A percentile compares a stretch with the other conserved stretches of the same genome.
These are phyloP conservation scores for Orchestes rusci DNA, from an alignment of 2,888 invertebrate species.

Conservation along the genomic window DNA sequence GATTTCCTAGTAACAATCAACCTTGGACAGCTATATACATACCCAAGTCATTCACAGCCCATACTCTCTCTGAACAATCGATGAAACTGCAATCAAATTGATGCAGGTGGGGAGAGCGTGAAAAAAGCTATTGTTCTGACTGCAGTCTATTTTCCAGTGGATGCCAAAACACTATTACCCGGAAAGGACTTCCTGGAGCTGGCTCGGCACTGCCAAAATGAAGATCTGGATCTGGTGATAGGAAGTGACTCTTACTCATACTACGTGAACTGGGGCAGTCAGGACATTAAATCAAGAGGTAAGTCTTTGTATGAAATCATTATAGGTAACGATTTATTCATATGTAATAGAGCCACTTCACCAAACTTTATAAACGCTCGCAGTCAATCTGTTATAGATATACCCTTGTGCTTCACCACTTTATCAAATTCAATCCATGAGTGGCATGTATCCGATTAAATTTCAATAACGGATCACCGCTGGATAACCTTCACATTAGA, in stretches of 20 bases:
- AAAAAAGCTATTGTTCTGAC: too few species aligned
- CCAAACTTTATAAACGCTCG: neutral
- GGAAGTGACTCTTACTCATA: neutral
- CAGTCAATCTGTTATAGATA: neutral
- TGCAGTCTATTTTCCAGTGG: too few species aligned
- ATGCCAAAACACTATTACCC: too few species aligned
- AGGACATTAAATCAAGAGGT: neutral
- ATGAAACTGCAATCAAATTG: too few species aligned
- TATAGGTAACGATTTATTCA: neutral
- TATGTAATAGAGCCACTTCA: neutral
- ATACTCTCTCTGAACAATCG: too few species aligned
- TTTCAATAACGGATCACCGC: neutral
- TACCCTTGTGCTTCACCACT: neutral
- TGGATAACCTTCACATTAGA: conserved; percentile 1
- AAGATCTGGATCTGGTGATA: too few species aligned
- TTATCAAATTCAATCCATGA: neutral
- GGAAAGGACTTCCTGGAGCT: too few species aligned
- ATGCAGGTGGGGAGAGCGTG: too few species aligned
- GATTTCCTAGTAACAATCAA: too few species aligned
- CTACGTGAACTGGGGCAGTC: neutral
- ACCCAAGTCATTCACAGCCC: too few species aligned
- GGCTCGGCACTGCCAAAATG: neutral
- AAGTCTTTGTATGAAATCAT: neutral
- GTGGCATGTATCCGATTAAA: neutral
- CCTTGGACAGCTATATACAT: too few species aligned